Conservation (phyloP, 2,113 vertebrate genomes). For the Eptesicus fuscus region DNA sequence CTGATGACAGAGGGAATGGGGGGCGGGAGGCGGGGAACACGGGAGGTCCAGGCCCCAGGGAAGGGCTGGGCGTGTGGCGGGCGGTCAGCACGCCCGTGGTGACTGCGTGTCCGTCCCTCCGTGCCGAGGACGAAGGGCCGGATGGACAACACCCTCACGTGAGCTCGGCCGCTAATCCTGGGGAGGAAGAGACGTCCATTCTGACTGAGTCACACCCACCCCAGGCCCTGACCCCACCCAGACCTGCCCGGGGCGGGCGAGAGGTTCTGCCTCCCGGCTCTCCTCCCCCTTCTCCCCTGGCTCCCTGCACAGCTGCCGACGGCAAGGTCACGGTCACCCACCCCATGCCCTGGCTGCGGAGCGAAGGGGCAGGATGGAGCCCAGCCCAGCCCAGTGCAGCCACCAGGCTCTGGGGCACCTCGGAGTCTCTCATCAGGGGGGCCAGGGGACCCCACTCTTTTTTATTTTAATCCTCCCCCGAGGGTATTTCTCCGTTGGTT, state of each 20-base stretch:
- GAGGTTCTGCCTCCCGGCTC: background rate
- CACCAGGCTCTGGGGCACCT: background rate
- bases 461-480: no score
- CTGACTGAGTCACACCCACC: background rate
- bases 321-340: background rate
- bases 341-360: no score
- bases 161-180: background rate
- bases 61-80: background rate
- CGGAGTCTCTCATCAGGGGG: no score
- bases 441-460: no score
- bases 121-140: no score
- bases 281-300: background rate
- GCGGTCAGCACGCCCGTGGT: background rate
- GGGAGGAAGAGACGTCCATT: slow-evolving; percentile 4
- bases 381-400: background rate
- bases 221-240: background rate
- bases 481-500: no score
- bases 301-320: background rate
- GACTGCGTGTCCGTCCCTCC: no score
- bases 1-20: background rate
- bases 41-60: no score
- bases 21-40: no score
- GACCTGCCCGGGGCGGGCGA: background rate
- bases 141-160: background rate
- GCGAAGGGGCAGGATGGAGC: no score